Evolutionary conservation across 2,113 vertebrate species (phyloP), one percentile per base, ranked within the genome.

Genomic region (Camarhynchus parvulus): DNA sequence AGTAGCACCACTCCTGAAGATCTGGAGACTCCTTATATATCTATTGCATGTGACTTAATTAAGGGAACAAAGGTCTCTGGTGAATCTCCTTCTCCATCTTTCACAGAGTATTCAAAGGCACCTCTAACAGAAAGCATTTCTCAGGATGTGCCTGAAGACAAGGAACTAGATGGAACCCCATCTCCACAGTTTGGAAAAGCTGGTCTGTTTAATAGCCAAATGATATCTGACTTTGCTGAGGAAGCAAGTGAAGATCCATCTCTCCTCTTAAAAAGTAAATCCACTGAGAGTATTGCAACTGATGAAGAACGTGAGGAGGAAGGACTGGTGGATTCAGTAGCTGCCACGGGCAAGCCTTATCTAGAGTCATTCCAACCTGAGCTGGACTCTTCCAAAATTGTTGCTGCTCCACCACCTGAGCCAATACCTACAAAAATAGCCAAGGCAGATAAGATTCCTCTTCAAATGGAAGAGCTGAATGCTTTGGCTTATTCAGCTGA

Each of bases 11-110:
- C 64, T 49, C 96, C 97, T 33, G 98, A 98, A 88, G 98, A 98
- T 76, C 41, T 77, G n/a, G 98, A 98, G 72, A 83, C 97, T 90
- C 96, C 98, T 33, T 98, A 98, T 78, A 98, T 98, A 94, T 99
- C 99, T 79, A 99, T 98, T 31, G 98, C 99, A 2, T 99, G 99
- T 77, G 99, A 99, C 94, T 98, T 99, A 35, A 98, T 99, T 76
- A 99, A 99, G 94, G 99, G 98, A 94, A 98, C 98, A 2, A 98
- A 98, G 42, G 95, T 90, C 53, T 97, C 98, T 31, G 75, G 94
- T 44, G 98, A 98, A 68, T 78, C 97, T 85, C 66, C 78, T 94
- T 67, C 94, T 50, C 80, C 93, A 6, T 95, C 94, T 66, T 97
- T 98, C 55, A 67, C 95, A 47, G 94, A 92, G 69, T 97, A 97